Evolutionary conservation across 2,797 vertebrate species (phyloP), one percentile per base, ranked within the genome.

Genomic region (Valencia hispanica): DNA sequence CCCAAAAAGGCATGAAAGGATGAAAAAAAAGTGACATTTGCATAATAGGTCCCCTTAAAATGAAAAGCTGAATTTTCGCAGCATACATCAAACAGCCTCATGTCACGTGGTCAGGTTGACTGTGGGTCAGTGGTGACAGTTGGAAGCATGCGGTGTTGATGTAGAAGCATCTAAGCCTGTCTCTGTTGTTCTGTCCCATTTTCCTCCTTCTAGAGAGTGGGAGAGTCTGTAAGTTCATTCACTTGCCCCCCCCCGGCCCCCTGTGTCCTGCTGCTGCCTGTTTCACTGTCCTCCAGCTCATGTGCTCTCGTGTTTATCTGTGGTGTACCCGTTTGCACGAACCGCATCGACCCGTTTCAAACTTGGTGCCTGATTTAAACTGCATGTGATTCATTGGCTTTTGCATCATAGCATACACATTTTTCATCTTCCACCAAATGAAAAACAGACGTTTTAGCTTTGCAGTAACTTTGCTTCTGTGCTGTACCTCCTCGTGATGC

Each of bases 141-240:
- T 70, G 77, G 76, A 48, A 80, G 88, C 89, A 88, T 88, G 87
- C 18, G 9, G 72, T 79, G 78, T 85, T 83, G 70, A 45, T 39
- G n/a, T 89, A 87, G 77, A 90, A 83, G 89, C 91, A 87, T 94
- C 94, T 95, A 95, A 95, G 94, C 81, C 86, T 94, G 82, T 96
- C 80, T 94, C 94, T 96, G 93, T 96, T 95, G 94, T 96, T 96
- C 88, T 96, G 94, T 96, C 89, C 95, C 78, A 91, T 96, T 96
- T 92, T 94, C 84, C 93, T 95, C 94, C 90, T 90, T 95, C 86
- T 96, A 99, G 98, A 96, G 97, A 99, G 93, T 99, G 98, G 98
- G 98, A 96, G 96, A 97, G 91, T 90, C 97, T 99, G 98, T 99
- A 98, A 99, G 97, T 99, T 72, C 86, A 87, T 95, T 95, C 84